A percentile compares a stretch with the other conserved stretches of the same genome.
Evolutionary conservation across 2,113 vertebrate genomes (phyloP).

Genomic region (Alaudala cheleensis): DNA sequence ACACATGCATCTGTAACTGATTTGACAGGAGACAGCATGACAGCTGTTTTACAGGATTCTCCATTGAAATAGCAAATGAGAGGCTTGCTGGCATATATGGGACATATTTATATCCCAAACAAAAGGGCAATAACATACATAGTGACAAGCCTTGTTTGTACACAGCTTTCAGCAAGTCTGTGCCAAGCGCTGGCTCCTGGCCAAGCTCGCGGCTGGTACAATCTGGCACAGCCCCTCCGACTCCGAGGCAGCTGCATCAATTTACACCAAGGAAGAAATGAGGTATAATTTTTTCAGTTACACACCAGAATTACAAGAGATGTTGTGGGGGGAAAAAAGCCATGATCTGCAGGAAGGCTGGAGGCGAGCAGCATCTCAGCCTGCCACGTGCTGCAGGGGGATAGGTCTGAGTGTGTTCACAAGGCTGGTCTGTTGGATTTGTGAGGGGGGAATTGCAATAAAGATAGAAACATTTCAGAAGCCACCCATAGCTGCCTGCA

Average conservation of each 20-base stretch:
- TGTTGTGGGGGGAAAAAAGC: too few relatives aligned
- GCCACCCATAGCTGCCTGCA: background rate
- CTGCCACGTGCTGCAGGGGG: background rate
- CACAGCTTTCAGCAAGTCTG: conserved; percentile 30
- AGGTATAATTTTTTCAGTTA: conserved; percentile 33
- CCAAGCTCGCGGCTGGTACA: background rate
- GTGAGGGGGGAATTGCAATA: background rate
- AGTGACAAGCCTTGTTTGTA: conserved; percentile 47
- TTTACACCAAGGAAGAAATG: conserved; percentile 21
- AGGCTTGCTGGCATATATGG: conserved; percentile 22
- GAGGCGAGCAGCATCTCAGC: background rate
- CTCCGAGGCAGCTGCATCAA: conserved; percentile 21
- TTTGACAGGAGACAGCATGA: conserved; percentile 51
- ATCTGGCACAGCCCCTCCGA: background rate
- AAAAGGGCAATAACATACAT: conserved; percentile 53
- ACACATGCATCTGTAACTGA: conserved; percentile 21
- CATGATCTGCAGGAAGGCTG: background rate
- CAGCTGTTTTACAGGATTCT: conserved; percentile 48
- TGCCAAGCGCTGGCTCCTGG: conserved; percentile 24
- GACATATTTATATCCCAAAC: conserved; percentile 52
- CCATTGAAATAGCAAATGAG: conserved; percentile 11
- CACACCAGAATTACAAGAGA: background rate
- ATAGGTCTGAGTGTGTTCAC: rapidly evolving
- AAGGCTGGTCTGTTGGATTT: background rate
- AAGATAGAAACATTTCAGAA: background rate